Percentiles rank a stretch among this genome's conserved stretches.
Conservation (phyloP, 2,113 vertebrate genomes). For the Motacilla alba region DNA sequence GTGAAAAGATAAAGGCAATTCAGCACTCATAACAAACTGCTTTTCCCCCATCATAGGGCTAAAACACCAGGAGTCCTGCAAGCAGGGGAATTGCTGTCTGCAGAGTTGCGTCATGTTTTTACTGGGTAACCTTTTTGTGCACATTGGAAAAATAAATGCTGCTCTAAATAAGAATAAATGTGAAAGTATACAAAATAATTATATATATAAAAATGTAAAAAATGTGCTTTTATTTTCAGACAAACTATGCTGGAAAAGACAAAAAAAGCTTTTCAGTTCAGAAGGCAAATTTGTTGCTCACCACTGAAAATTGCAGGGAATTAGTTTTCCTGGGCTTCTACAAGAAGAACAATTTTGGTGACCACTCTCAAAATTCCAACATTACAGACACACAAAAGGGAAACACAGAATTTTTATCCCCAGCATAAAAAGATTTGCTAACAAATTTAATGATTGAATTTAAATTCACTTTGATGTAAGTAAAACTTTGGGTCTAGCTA, state of each 20-base stretch:
- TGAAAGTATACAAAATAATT: constrained; percentile 56
- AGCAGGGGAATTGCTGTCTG: background rate
- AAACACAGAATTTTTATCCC: background rate
- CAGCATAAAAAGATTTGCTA: background rate
- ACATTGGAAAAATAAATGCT: constrained; percentile 67
- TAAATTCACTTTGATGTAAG: background rate
- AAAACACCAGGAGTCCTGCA: constrained; percentile 76
- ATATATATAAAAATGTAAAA: constrained; percentile 11
- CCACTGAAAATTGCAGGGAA: background rate
- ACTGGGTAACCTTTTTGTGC: constrained; percentile 58
- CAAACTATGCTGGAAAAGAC: background rate
- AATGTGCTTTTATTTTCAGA: constrained; percentile 52
- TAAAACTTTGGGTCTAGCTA: background rate
- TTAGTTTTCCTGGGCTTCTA: background rate
- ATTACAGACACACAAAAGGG: background rate
- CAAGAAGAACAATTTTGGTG: background rate
- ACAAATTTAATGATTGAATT: background rate
- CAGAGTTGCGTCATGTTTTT: constrained; percentile 70
- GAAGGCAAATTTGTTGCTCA: background rate
- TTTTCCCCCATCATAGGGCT: constrained; percentile 73
- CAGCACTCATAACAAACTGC: constrained; percentile 77
- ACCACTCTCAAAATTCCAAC: background rate
- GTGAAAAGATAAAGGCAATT: constrained; percentile 79
- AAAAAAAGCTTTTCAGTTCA: background rate
- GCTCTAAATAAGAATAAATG: constrained; percentile 72